Evolutionary conservation across 2,888 invertebrate genomes (phyloP).

Genomic region (Catocala sponsa): DNA sequence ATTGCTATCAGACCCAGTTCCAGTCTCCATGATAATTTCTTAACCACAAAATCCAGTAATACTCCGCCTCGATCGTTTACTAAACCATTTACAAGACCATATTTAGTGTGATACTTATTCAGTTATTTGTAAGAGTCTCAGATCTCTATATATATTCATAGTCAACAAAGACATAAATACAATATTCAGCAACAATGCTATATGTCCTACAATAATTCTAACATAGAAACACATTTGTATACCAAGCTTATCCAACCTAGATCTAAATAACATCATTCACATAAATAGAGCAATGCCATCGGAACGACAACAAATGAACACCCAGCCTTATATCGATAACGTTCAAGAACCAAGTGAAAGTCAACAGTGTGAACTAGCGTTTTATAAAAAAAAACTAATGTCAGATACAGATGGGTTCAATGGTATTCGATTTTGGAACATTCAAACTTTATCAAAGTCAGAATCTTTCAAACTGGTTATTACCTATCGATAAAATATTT

Average conservation of each 20-base stretch:
- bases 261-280: slow-evolving; percentile 34
- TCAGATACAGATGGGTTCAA: slow-evolving; percentile 14
- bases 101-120: too few relatives aligned
- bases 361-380: slow-evolving; percentile 20
- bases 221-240: slow-evolving; percentile 4
- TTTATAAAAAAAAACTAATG: slow-evolving; percentile 14
- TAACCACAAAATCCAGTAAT: too few relatives aligned
- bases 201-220: too few relatives aligned
- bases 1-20: too few relatives aligned
- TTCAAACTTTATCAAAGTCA: slow-evolving; percentile 14
- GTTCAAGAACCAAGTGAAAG: slow-evolving; percentile 41
- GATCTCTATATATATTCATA: too few relatives aligned
- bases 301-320: slow-evolving; percentile 43
- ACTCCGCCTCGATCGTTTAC: too few relatives aligned
- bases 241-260: slow-evolving; percentile 32
- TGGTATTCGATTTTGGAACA: slow-evolving; percentile 21
- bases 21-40: too few relatives aligned
- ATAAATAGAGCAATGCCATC: slow-evolving; percentile 38
- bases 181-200: too few relatives aligned
- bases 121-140: too few relatives aligned
- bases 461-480: slow-evolving; percentile 23
- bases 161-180: too few relatives aligned
- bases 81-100: too few relatives aligned
- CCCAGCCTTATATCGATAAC: slow-evolving; percentile 47
- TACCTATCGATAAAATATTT: slow-evolving; percentile 1